Evolutionary conservation across 2,113 vertebrate genomes (phyloP).

Genomic region (Dromiciops gliroides): DNA sequence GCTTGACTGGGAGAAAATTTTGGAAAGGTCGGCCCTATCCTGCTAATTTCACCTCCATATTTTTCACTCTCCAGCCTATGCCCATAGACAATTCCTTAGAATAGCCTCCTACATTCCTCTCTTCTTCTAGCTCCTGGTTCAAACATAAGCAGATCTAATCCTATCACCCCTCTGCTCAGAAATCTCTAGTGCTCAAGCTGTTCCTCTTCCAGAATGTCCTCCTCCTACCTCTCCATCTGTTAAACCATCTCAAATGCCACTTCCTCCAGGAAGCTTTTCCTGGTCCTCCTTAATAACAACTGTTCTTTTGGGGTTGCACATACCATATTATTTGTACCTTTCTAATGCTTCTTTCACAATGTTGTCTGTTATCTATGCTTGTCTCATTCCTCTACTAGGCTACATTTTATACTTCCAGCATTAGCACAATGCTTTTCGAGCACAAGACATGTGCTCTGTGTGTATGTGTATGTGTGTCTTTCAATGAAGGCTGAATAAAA

Average conservation of each 20-base stretch:
- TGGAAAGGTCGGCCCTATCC: background rate
- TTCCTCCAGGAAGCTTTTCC: background rate
- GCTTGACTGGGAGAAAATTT: background rate
- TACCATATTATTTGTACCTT: background rate
- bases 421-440: background rate
- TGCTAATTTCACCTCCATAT: background rate
- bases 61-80: background rate
- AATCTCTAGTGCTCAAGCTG: background rate
- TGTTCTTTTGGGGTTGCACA: background rate
- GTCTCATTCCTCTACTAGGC: background rate
- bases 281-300: background rate
- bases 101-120: background rate
- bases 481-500: background rate
- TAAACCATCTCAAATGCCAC: background rate
- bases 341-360: background rate
- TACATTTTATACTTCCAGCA: background rate
- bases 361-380: background rate
- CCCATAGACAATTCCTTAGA: background rate
- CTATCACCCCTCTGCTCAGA: background rate
- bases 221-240: background rate
- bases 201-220: background rate
- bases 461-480: too few species aligned
- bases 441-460: background rate
- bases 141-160: background rate
- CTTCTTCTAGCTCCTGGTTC: background rate